These are phyloP conservation scores for Strigamia transsilvanica DNA, from an alignment of 2,888 invertebrate genomes.

Conservation along the genomic window DNA sequence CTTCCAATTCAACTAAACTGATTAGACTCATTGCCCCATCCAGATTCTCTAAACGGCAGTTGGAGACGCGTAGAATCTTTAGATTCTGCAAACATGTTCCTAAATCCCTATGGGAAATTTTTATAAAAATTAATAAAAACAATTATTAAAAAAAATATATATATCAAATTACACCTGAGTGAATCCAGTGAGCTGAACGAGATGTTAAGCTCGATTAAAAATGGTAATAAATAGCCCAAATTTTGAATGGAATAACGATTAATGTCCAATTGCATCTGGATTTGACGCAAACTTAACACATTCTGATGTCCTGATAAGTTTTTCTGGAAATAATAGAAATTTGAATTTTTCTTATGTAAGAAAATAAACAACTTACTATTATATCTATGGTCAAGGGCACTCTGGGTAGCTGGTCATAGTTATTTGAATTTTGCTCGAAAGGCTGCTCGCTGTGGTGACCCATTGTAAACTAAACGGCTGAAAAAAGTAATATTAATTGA, in stretches of 20 bases:
- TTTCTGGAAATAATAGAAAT: slow-evolving; percentile 10
- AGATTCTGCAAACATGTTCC: slow-evolving; percentile 38
- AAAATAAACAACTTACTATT: not conserved
- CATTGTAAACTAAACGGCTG: not conserved
- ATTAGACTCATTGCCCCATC: slow-evolving; percentile 22
- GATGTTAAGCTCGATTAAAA: slow-evolving; percentile 5
- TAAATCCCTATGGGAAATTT: not conserved
- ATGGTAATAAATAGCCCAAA: slow-evolving; percentile 22
- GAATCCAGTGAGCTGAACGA: slow-evolving; percentile 1
- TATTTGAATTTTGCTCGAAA: not conserved
- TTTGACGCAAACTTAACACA: not conserved
- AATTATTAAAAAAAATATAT: not conserved
- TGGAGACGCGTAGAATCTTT: not conserved
- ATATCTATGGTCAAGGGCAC: slow-evolving; percentile 4
- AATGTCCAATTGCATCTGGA: slow-evolving; percentile 27
- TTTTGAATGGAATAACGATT: slow-evolving; percentile 34
- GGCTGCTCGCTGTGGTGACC: slow-evolving; percentile 27
- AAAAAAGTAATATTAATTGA: not conserved
- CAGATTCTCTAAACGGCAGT: slow-evolving; percentile 33
- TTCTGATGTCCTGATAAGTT: slow-evolving; percentile 19
- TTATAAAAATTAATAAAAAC: not conserved
- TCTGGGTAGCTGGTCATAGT: not conserved
- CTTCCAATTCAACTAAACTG: not conserved
- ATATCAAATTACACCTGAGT: not conserved
- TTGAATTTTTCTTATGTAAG: not conserved